Evolutionary conservation across 1,140 invertebrate genomes (phyloP), one percentile per base, ranked within the genome.

Genomic region (Drosophila chauvacae): DNA sequence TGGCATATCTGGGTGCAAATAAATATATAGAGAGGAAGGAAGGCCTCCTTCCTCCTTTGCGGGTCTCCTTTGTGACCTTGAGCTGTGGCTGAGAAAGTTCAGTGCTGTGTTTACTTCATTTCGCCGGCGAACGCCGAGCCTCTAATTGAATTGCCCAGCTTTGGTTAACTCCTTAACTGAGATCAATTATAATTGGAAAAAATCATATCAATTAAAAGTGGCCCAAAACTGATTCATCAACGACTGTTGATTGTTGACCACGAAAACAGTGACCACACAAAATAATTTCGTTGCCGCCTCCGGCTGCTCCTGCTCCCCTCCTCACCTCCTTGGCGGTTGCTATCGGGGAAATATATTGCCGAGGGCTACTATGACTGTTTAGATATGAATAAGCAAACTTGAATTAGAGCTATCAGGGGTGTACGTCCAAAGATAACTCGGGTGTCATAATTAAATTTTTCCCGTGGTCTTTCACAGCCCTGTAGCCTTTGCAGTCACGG

Each of bases 391-490:
- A 73, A 72, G 70, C 68, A 60, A 72, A 72, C 69, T 72, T 72
- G 69, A 72, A 72, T 72, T 72, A 72, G 55, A 72, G 66, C 75
- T 86, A 86, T 86, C 82, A 87, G 83, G 61, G 73, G 68, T 77
- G 72, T 80, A 80, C 55, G 81, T 85, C 66, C 63, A 80, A 83
- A 86, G 83, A 86, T 86, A 86, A 83, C 84, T 88, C 76, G 60
- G 75, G 84, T 86, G 78, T 86, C 83, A 86, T 86, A 86, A 86
- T 86, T 86, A 86, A 86, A 88, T 86, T 86, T 82, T 86, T 78
- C 58, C 75, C 81, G 64, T 37, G 23, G 66, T 62, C 50, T 61
- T 30, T 47, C 51, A 62, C 70, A 50, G 26, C 48, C 48, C 16
- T 28, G 60, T 41, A 35, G 58, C 58, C 59, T 51, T 60, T 48